Conservation (phyloP, 2,888 invertebrate species). For the Pammene aurita region DNA sequence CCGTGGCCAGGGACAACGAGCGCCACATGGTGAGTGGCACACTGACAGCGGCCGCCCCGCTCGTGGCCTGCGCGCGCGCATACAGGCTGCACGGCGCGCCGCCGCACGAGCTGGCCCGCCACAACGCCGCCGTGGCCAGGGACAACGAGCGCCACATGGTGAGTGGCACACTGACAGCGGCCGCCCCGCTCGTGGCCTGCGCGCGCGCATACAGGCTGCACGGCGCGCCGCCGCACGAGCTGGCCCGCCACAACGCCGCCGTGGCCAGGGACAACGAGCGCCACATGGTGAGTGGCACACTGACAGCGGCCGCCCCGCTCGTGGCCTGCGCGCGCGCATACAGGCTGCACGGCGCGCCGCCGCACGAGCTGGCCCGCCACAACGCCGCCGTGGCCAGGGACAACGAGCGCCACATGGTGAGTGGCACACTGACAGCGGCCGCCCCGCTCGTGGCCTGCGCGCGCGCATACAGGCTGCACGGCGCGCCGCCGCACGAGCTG, state of each 20-base stretch:
- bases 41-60: slow-evolving; percentile 48
- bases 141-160: slow-evolving; percentile 78
- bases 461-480: slow-evolving; percentile 87
- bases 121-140: slow-evolving; percentile 92
- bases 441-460: slow-evolving; percentile 85
- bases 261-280: slow-evolving; percentile 87
- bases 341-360: slow-evolving; percentile 87
- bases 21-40: slow-evolving; percentile 63
- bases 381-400: slow-evolving; percentile 91
- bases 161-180: no score
- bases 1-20: slow-evolving; percentile 86
- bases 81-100: slow-evolving; percentile 89
- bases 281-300: slow-evolving; percentile 53
- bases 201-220: slow-evolving; percentile 89
- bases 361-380: slow-evolving; percentile 93
- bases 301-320: slow-evolving; percentile 50
- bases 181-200: slow-evolving; percentile 80
- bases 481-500: slow-evolving; percentile 89
- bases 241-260: slow-evolving; percentile 94
- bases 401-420: slow-evolving; percentile 73
- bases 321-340: slow-evolving; percentile 90
- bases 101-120: slow-evolving; percentile 92
- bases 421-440: no score
- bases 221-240: slow-evolving; percentile 89
- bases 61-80: slow-evolving; percentile 87